Conservation (phyloP, 2,888 invertebrate genomes). For the Caenorhabditis sp. region DNA sequence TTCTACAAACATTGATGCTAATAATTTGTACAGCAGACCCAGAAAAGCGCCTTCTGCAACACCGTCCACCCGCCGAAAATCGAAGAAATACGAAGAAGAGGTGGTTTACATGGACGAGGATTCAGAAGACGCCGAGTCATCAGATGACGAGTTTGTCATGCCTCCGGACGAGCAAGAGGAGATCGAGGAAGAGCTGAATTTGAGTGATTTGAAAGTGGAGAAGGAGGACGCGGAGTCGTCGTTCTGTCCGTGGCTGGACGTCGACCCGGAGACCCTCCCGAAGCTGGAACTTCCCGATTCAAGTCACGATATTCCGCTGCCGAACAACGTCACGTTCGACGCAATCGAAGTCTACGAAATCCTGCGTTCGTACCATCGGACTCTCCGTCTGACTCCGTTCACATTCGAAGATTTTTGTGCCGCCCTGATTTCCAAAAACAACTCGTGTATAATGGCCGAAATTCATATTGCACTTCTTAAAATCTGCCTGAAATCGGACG, state of each 20-base stretch:
- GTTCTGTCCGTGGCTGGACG: slow-evolving; percentile 70
- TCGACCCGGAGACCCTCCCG: slow-evolving; percentile 62
- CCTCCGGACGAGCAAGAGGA: slow-evolving; percentile 8
- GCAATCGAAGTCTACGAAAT: slow-evolving; percentile 88
- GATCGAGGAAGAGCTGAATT: slow-evolving; percentile 14
- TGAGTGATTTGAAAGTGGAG: slow-evolving; percentile 16
- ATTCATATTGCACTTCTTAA: slow-evolving; percentile 94
- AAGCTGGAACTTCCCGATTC: slow-evolving; percentile 64
- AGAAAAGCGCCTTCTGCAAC: slow-evolving; percentile 11
- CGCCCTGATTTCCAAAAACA: slow-evolving; percentile 90
- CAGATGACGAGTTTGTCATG: slow-evolving; percentile 35
- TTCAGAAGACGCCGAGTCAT: slow-evolving; percentile 17
- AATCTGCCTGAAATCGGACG: slow-evolving; percentile 90
- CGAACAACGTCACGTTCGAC: slow-evolving; percentile 53
- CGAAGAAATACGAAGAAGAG: slow-evolving; percentile 25
- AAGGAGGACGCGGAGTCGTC: slow-evolving; percentile 7
- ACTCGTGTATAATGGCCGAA: slow-evolving; percentile 88
- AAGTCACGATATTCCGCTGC: slow-evolving; percentile 62
- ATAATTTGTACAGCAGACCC: slow-evolving; percentile 31
- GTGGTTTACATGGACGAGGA: slow-evolving; percentile 49
- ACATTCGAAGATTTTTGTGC: slow-evolving; percentile 97
- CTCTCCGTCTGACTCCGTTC: slow-evolving; percentile 92
- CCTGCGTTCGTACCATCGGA: slow-evolving; percentile 88
- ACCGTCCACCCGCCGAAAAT: slow-evolving; percentile 8
- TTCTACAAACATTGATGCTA: no score